Evolutionary conservation across 2,888 invertebrate species (phyloP), one percentile per base, ranked within the genome.

Genomic region (Silvanus unidentatus): DNA sequence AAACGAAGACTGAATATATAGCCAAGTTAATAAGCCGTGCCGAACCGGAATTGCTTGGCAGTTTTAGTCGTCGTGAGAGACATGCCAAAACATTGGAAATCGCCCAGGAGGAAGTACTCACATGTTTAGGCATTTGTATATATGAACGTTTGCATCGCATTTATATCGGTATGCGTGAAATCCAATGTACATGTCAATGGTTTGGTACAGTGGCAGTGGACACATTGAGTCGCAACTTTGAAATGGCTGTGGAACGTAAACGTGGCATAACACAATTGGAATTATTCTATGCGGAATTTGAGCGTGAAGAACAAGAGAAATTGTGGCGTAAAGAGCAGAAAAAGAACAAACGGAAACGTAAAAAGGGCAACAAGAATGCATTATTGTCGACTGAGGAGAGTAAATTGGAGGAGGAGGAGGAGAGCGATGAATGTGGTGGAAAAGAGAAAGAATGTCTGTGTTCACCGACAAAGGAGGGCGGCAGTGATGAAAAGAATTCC

Each of bases 31-130:
- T 96, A 63, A 84, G 85, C 42, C 80, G 92, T 59, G 94, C 93
- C 13, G 93, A 95, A 71, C 93, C 94, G 6, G 95, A 95, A 71
- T 76, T 94, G 38, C 81, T 90, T 54, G 94, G 91, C 70, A 82
- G 82, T 48, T 53, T 38, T 22, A 86, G 87, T 65, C 82, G 88
- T 56, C 79, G 94, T 49, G 95, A 95, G 70, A 79, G 95, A 44
- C 95, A 96, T 69, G 95, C 95, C 5, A 95, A 95, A 74, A 95
- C 95, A n/a, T 73, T 96, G 59, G 95, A 95, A 76, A 92, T 94
- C 54, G 95, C 95, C 58, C 95, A 96, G 73, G 94, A 95, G 73
- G 95, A 96, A 75, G 94, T 96, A 44, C 77, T 96, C 53, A 94
- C 93, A 8, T 96, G 95, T 70, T 80, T 96, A 48, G 95, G 95